Percentiles rank a stretch among this genome's conserved stretches.
These are phyloP conservation scores for Tetramorium simillimum DNA, from an alignment of 1,140 invertebrate species.

Conservation along the genomic window DNA sequence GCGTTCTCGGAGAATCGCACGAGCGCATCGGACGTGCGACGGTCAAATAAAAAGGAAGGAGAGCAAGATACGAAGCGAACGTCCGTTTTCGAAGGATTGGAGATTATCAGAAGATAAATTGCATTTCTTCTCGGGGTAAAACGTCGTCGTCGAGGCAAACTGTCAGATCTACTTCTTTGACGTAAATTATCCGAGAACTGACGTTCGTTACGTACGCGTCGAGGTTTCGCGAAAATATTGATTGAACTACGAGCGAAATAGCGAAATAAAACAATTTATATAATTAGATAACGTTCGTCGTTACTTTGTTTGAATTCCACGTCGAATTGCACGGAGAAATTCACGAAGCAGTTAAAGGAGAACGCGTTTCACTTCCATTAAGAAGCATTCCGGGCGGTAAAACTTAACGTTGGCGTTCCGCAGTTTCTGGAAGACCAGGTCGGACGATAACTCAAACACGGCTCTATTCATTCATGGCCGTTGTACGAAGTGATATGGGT, in stretches of 20 bases:
- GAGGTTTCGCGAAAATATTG: conserved; percentile 1
- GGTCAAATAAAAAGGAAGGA: conserved; percentile 61
- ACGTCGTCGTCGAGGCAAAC: conserved; percentile 39
- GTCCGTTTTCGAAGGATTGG: conserved; percentile 62
- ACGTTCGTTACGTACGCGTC: conserved; percentile 39
- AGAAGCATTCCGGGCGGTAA: conserved; percentile 41
- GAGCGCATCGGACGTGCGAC: conserved; percentile 52
- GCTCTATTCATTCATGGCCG: conserved; percentile 80
- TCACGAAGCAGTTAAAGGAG: conserved; percentile 5
- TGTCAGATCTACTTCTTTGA: conserved; percentile 52
- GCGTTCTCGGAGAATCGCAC: conserved; percentile 44
- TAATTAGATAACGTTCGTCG: conserved; percentile 1
- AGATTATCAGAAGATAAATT: conserved; percentile 65
- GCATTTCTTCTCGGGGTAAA: conserved; percentile 54
- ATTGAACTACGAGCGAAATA: not conserved
- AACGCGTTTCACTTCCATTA: conserved; percentile 29
- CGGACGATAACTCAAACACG: conserved; percentile 79
- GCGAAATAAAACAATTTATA: not conserved
- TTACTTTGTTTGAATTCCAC: not conserved
- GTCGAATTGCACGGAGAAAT: not conserved
- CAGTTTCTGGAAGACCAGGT: conserved; percentile 67
- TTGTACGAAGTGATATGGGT: conserved; percentile 79
- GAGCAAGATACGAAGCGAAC: conserved; percentile 57
- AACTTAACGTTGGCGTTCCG: conserved; percentile 50
- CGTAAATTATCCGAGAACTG: conserved; percentile 42